Conservation (phyloP, 2,113 vertebrate species). For the Amia ocellicauda region DNA sequence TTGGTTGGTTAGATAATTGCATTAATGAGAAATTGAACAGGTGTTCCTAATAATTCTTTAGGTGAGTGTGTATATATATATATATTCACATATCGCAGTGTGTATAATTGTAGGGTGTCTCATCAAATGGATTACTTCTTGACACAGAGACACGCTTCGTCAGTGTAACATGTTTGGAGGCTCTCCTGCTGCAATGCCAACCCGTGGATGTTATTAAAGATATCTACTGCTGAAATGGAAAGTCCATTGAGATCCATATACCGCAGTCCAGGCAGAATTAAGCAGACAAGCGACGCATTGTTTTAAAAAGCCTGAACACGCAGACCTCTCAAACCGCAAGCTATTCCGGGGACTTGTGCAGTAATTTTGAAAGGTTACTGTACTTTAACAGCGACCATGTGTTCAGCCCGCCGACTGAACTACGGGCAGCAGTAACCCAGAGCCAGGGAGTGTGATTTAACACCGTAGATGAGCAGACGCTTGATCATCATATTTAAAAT, state of each 20-base stretch:
- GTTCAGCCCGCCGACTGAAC: background rate
- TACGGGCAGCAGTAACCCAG: background rate
- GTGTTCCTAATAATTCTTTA: too few relatives aligned
- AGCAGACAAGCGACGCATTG: slow-evolving; percentile 18
- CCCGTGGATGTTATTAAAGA: slow-evolving; percentile 10
- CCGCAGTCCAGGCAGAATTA: background rate
- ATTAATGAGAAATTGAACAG: too few relatives aligned
- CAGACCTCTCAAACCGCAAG: background rate
- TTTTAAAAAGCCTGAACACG: background rate
- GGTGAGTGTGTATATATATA: too few relatives aligned
- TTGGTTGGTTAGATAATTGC: too few relatives aligned
- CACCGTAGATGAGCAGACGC: background rate
- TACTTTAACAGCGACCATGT: background rate
- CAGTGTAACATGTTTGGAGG: too few relatives aligned
- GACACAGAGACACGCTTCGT: too few relatives aligned
- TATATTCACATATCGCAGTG: too few relatives aligned
- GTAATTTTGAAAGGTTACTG: background rate
- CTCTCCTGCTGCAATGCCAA: too few relatives aligned
- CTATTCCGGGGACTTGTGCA: slow-evolving; percentile 4
- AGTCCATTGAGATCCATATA: background rate
- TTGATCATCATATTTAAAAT: background rate
- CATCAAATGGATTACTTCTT: too few relatives aligned
- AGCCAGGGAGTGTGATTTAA: background rate
- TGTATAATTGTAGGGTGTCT: too few relatives aligned
- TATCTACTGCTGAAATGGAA: slow-evolving; percentile 4